phyloP scores from a whole-genome alignment of 2,888 invertebrate species.

The Agrotis segetum region DNA sequence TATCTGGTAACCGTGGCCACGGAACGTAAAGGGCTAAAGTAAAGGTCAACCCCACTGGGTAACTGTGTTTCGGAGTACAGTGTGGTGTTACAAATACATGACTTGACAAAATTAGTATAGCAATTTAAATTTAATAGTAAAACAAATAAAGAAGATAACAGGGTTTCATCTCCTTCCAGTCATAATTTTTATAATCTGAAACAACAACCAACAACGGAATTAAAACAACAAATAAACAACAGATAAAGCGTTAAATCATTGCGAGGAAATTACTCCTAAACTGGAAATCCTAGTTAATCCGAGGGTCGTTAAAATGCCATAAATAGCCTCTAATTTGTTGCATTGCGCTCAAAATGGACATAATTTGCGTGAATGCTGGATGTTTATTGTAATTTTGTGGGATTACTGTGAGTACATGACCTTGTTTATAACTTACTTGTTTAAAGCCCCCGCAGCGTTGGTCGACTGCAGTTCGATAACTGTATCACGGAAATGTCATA shows the following conservation, averaged over 20 bases:
- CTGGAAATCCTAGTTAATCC: constrained; percentile 57
- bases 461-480: no score
- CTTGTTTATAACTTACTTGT: constrained; percentile 5
- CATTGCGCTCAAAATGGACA: constrained; percentile 65
- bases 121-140: no score
- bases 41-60: no score
- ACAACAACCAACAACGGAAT: constrained; percentile 3
- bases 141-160: no score
- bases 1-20: no score
- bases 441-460: no score
- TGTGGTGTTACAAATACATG: no score
- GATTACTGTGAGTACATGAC: constrained; percentile 35
- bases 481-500: no score
- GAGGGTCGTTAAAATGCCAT: constrained; percentile 65
- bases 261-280: constrained; percentile 56
- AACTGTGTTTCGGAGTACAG: no score
- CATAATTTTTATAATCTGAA: neutral
- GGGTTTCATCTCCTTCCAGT: neutral
- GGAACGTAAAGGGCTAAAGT: no score
- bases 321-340: constrained; percentile 68
- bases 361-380: constrained; percentile 59
- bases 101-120: no score
- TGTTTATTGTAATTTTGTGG: constrained; percentile 60
- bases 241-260: constrained; percentile 54
- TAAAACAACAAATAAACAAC: constrained; percentile 17